phyloP scores from a whole-genome alignment of 2,888 invertebrate genomes.

The Hemaris fuciformis region DNA sequence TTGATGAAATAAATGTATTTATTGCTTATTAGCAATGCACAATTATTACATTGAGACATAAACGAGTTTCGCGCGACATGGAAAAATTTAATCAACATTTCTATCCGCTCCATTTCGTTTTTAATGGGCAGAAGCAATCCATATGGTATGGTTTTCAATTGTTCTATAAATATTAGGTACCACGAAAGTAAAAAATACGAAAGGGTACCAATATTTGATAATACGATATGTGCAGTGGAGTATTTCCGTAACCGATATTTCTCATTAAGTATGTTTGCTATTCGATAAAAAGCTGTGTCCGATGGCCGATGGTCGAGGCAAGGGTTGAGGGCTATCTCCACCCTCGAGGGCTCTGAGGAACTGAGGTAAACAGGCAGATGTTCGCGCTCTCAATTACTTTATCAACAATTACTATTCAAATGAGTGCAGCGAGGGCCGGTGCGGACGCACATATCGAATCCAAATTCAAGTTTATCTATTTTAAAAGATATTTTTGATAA shows the following conservation, averaged over 20 bases:
- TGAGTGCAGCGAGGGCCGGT: constrained; percentile 49
- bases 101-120: background rate
- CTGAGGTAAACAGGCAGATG: constrained; percentile 75
- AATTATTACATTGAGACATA: background rate
- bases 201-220: constrained; percentile 65
- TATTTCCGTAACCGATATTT: constrained; percentile 79
- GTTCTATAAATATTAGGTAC: constrained; percentile 1
- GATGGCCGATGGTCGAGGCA: constrained; percentile 65
- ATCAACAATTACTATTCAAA: constrained; percentile 77
- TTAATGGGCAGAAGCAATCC: background rate
- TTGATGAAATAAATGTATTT: constrained; percentile 3
- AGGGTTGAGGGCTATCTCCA: constrained; percentile 61
- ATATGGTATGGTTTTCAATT: constrained; percentile 5
- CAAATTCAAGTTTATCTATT: background rate
- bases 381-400: constrained; percentile 70
- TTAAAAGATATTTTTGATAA: background rate
- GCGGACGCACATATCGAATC: constrained; percentile 19
- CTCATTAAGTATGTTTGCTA: constrained; percentile 74
- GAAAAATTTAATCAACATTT: background rate
- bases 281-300: constrained; percentile 69
- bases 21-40: constrained; percentile 1
- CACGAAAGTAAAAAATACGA: constrained; percentile 34
- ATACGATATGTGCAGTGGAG: constrained; percentile 64
- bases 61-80: background rate
- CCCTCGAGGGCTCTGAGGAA: constrained; percentile 44